phyloP scores from a whole-genome alignment of 2,888 invertebrate species.

The Meloe dianella region DNA sequence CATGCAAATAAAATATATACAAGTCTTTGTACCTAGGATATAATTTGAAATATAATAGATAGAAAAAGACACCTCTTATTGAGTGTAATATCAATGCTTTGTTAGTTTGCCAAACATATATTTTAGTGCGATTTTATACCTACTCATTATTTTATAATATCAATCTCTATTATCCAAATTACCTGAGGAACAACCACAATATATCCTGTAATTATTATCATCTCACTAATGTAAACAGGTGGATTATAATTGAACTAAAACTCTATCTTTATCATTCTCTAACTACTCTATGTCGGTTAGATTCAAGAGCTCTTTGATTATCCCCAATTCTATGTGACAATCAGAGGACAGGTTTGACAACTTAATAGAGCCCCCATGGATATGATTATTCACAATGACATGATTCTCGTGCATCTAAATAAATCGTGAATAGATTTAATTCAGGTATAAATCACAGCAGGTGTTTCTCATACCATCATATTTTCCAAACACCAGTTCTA shows the following conservation, averaged over 20 bases:
- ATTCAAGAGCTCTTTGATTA: background rate
- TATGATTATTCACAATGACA: constrained; percentile 3
- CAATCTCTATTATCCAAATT: background rate
- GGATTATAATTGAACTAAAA: background rate
- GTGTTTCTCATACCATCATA: background rate
- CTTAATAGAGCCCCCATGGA: constrained; percentile 1
- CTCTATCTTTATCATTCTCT: background rate
- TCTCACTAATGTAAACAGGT: background rate
- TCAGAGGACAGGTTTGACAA: constrained; percentile 8
- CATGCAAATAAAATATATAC: no score
- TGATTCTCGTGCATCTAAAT: constrained; percentile 10
- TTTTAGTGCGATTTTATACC: background rate
- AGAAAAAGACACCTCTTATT: no score
- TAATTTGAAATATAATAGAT: no score
- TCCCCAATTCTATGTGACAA: constrained; percentile 6
- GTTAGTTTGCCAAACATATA: background rate
- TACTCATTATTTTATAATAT: background rate
- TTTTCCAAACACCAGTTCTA: background rate
- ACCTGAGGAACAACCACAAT: background rate
- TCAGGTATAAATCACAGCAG: constrained; percentile 10
- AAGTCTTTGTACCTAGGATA: no score
- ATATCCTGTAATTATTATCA: background rate
- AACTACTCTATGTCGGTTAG: background rate
- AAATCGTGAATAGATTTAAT: constrained; percentile 9
- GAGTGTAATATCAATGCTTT: no score